Conservation (phyloP, 2,113 vertebrate genomes). For the Lophura nycthemera region DNA sequence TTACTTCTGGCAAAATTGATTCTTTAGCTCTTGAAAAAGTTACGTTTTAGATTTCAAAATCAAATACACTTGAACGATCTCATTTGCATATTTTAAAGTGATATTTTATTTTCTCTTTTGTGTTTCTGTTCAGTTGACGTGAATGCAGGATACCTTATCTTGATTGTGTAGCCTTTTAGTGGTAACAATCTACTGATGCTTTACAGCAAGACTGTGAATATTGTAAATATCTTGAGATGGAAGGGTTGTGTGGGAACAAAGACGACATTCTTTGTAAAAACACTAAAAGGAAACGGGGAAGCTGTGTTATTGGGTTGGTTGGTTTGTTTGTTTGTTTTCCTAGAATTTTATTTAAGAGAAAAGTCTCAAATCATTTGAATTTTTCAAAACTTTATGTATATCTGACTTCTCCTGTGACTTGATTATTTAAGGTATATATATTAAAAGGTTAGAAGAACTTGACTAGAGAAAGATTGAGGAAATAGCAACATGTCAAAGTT, state of each 20-base stretch:
- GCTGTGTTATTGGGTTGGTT: neutral
- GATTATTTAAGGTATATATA: neutral
- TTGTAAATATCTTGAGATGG: constrained; percentile 53
- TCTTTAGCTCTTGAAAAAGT: neutral
- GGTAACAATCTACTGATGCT: constrained; percentile 50
- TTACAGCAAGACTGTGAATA: constrained; percentile 60
- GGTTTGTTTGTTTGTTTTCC: neutral
- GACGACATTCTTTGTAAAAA: constrained; percentile 18
- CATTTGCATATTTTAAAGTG: neutral
- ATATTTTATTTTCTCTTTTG: constrained; percentile 1
- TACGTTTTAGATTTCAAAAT: constrained; percentile 7
- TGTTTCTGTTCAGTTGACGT: neutral
- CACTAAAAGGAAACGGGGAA: constrained; percentile 22
- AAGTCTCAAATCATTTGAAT: constrained; percentile 62
- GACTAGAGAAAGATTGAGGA: constrained; percentile 22
- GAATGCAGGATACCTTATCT: neutral
- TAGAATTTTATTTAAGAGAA: constrained; percentile 43
- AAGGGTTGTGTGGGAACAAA: constrained; percentile 15
- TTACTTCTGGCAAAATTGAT: constrained; percentile 16
- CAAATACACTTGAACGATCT: neutral
- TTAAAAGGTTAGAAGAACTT: constrained; percentile 9
- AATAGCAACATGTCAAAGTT: neutral
- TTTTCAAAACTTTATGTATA: constrained; percentile 40
- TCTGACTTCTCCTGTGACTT: constrained; percentile 43
- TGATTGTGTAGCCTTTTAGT: neutral